These are phyloP conservation scores for Ictalurus furcatus DNA, from an alignment of 2,113 vertebrate genomes.

Conservation along the genomic window DNA sequence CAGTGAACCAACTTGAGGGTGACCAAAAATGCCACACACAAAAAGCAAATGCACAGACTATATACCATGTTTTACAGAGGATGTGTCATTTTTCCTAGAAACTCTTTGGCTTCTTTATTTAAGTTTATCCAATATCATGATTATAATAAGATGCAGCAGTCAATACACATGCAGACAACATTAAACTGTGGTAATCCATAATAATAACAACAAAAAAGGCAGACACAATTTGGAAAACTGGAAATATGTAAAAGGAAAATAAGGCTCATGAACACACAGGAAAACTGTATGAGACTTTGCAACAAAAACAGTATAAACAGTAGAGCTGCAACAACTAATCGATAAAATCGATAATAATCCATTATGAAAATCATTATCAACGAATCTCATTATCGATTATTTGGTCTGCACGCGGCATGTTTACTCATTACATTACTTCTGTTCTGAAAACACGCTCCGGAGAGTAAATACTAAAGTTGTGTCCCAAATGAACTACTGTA, in stretches of 20 bases:
- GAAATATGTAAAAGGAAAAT: background rate
- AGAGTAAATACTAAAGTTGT: too few species aligned
- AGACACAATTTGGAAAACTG: background rate
- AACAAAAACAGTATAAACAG: background rate
- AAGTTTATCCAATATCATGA: background rate
- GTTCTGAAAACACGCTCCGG: too few species aligned
- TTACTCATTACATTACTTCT: too few species aligned
- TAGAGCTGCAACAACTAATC: too few species aligned
- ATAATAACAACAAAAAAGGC: background rate
- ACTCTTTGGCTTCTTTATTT: background rate
- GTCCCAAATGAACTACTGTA: too few species aligned
- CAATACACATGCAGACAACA: background rate
- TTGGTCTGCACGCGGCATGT: too few species aligned
- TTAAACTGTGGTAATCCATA: background rate
- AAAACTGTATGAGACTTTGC: too few species aligned
- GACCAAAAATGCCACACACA: conserved; percentile 31
- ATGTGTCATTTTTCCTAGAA: background rate
- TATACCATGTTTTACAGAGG: background rate
- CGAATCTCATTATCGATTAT: too few species aligned
- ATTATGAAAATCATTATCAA: too few species aligned
- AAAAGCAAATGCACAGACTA: background rate
- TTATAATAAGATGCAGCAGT: background rate
- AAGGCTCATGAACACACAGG: background rate
- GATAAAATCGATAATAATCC: too few species aligned
- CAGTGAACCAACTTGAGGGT: conserved; percentile 28